Conservation (phyloP, 2,113 vertebrate species). For the Tricholaema leucomelas region DNA sequence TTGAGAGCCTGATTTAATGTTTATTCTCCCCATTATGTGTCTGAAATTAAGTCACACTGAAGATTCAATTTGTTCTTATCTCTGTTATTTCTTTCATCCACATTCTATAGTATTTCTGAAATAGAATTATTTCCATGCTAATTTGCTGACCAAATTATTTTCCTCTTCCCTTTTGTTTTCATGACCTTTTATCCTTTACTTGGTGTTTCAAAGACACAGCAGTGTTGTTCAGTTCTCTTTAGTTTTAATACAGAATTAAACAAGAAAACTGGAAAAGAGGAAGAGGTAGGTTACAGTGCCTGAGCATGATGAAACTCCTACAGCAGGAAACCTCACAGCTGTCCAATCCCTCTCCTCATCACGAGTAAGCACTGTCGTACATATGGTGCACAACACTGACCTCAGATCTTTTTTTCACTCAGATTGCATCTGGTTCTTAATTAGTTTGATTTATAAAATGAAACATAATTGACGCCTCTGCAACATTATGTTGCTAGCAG, state of each 20-base stretch:
- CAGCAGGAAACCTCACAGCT: conserved; percentile 43
- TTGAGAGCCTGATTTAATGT: background rate
- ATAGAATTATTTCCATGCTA: background rate
- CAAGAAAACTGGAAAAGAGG: background rate
- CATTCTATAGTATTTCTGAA: background rate
- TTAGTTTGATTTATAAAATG: conserved; percentile 71
- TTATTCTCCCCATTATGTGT: background rate
- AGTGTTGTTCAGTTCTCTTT: background rate
- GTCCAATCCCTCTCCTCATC: background rate
- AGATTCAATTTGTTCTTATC: background rate
- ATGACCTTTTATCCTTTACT: background rate
- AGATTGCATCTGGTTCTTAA: conserved; percentile 64
- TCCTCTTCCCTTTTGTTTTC: background rate
- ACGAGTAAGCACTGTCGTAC: conserved; percentile 31
- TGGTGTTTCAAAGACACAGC: background rate
- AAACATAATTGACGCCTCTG: conserved; percentile 68
- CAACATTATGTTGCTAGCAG: conserved; percentile 53
- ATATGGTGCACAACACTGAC: conserved; percentile 41
- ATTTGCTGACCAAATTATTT: background rate
- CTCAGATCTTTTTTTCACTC: conserved; percentile 59
- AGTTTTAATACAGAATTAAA: background rate
- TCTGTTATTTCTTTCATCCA: background rate
- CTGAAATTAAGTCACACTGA: background rate
- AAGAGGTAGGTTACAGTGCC: background rate
- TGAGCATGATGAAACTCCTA: background rate